Evolutionary conservation across 2,113 vertebrate species (phyloP).

Genomic region (Ameiurus melas): DNA sequence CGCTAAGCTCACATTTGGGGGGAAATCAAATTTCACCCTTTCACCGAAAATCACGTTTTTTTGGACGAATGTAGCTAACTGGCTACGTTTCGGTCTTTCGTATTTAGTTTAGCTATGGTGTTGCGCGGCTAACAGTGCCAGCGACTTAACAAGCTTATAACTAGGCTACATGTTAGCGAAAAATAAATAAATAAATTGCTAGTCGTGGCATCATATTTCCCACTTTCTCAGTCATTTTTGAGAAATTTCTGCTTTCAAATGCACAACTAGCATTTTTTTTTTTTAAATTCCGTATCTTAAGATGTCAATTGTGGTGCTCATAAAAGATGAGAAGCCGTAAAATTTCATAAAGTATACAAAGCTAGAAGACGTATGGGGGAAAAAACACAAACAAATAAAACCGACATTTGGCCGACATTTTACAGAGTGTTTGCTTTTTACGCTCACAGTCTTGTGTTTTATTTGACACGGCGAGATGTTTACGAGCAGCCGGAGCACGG

Average conservation of each 20-base stretch:
- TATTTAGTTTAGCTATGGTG: neutral
- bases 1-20: neutral
- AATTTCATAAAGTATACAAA: neutral
- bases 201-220: neutral
- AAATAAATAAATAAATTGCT: neutral
- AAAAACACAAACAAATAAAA: too few relatives aligned
- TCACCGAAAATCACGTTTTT: neutral
- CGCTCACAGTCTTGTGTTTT: too few relatives aligned
- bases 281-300: neutral
- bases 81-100: neutral
- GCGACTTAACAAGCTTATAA: neutral
- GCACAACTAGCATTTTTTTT: neutral
- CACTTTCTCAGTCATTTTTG: neutral
- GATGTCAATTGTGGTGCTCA: neutral
- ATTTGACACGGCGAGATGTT: too few relatives aligned
- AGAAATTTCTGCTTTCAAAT: neutral
- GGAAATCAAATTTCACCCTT: neutral
- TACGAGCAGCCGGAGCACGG: too few relatives aligned
- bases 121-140: neutral
- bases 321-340: neutral
- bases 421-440: too few relatives aligned
- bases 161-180: neutral
- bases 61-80: neutral
- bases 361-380: too few relatives aligned
- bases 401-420: too few relatives aligned